Base-by-base conservation (phyloP, 2,797 vertebrate genomes). In the Coluber constrictor region DNA sequence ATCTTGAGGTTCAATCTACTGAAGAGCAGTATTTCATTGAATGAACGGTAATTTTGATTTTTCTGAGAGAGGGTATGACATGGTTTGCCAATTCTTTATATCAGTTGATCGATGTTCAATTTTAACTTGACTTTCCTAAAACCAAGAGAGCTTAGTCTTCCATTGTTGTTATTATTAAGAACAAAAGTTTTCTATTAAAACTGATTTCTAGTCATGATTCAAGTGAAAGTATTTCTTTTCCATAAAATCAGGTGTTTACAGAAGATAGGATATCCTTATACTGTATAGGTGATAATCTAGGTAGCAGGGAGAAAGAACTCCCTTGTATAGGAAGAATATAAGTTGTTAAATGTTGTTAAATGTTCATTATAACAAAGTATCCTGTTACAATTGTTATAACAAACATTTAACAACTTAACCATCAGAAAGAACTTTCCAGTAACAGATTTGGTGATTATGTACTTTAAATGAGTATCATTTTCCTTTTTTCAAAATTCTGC, bases 1-100 rank as follows among this genome's bases (percentile, higher is more conserved):
- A 98, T 96, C 98, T 98, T 97, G 97, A 98, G 98, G 97, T 93
- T 88, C 70, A 13, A 94, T 93, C 11, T 86, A 0, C 94, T 96
- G 89, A 95, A 94, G 9, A 88, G 91, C 59, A 66, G 90, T 23
- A 29, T 32, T 6, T 5, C 15, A 63, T 4, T 92, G 79, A 16
- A 55, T 25, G 63, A 95, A 92, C 25, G n/a, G 51, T 25, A 59
- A 16, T 47, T 83, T 16, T 27, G 23, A 83, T 51, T 70, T 92
- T 47, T 43, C 56, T 7, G 59, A 32, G 32, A 94, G 20, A 60
- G 92, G n/a, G 2, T 20, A 7, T 70, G 13, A 70, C 92, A 29
- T 57, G 87, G 43, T 6, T 94, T 23, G 23, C 89, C 90, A 88
- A 20, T 86, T 63, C 79, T 87, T 60, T 87, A 88, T 47, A 88